phyloP scores from a whole-genome alignment of 2,797 vertebrate genomes.

The Epinephelus malabaricus region DNA sequence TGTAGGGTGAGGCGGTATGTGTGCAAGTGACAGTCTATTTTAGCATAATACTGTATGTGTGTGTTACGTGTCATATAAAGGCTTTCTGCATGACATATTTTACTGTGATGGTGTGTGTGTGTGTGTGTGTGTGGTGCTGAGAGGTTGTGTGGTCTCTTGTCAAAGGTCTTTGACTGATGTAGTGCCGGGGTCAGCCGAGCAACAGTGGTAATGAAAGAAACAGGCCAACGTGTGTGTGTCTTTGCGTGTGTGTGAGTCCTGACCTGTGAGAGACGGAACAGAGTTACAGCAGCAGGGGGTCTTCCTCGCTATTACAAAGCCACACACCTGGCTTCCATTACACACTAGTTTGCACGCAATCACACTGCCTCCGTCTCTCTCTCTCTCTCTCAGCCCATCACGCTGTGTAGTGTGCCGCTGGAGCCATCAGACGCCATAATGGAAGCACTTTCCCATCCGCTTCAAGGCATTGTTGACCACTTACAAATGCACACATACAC shows the following conservation, averaged over 20 bases:
- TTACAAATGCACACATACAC: conserved; percentile 43
- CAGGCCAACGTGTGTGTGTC: conserved; percentile 52
- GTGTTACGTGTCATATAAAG: conserved; percentile 9
- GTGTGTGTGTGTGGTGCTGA: conserved; percentile 42
- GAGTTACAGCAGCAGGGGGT: conserved; percentile 65
- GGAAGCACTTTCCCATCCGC: conserved; percentile 70
- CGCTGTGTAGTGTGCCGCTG: conserved; percentile 31
- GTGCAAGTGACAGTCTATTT: not conserved
- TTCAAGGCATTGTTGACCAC: conserved; percentile 72
- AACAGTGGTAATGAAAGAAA: conserved; percentile 70
- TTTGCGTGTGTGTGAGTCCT: conserved; percentile 37
- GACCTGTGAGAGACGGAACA: conserved; percentile 67
- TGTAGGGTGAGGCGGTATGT: not conserved
- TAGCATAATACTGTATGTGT: not conserved
- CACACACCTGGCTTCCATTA: conserved; percentile 74
- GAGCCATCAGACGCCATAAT: conserved; percentile 68
- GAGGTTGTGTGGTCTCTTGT: conserved; percentile 59
- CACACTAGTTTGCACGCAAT: conserved; percentile 56
- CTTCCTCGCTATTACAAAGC: conserved; percentile 65
- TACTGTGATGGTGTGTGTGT: conserved; percentile 24
- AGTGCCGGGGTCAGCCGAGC: conserved; percentile 57
- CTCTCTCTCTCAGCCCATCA: conserved; percentile 35
- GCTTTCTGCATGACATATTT: conserved; percentile 44
- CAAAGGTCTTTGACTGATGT: conserved; percentile 60
- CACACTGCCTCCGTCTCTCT: conserved; percentile 18